phyloP scores from a whole-genome alignment of 2,888 invertebrate genomes.

The Stenodera caucasica region DNA sequence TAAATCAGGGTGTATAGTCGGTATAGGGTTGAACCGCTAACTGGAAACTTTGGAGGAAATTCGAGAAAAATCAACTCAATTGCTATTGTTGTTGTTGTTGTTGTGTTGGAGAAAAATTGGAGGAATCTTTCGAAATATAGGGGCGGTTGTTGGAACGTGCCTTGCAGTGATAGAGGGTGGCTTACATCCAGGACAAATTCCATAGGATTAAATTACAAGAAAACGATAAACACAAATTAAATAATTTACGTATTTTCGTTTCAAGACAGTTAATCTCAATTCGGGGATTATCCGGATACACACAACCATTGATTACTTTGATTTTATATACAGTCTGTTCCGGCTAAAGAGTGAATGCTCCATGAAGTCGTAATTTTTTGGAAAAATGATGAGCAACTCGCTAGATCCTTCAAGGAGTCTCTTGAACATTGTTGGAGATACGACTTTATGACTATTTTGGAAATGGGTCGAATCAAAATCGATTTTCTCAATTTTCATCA shows the following conservation, averaged over 20 bases:
- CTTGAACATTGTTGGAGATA: no score
- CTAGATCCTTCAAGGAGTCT: no score
- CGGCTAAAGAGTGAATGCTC: no score
- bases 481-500: no score
- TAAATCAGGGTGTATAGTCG: slow-evolving; percentile 12
- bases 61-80: neutral
- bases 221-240: slow-evolving; percentile 45
- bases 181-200: slow-evolving; percentile 29
- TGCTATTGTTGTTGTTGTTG: neutral
- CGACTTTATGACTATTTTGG: no score
- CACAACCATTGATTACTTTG: slow-evolving; percentile 36
- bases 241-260: slow-evolving; percentile 40
- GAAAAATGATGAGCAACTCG: no score
- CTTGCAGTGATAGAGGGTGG: slow-evolving; percentile 2
- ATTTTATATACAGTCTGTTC: no score
- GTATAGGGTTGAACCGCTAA: neutral
- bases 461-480: no score
- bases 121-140: neutral
- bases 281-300: slow-evolving; percentile 37
- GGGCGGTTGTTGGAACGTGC: slow-evolving; percentile 11
- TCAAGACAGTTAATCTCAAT: slow-evolving; percentile 45
- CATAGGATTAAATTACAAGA: slow-evolving; percentile 36
- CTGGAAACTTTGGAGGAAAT: neutral
- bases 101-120: neutral
- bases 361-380: no score